Evolutionary conservation across 2,113 vertebrate species (phyloP), one percentile per base, ranked within the genome.

Genomic region (Trogon melanurus): DNA sequence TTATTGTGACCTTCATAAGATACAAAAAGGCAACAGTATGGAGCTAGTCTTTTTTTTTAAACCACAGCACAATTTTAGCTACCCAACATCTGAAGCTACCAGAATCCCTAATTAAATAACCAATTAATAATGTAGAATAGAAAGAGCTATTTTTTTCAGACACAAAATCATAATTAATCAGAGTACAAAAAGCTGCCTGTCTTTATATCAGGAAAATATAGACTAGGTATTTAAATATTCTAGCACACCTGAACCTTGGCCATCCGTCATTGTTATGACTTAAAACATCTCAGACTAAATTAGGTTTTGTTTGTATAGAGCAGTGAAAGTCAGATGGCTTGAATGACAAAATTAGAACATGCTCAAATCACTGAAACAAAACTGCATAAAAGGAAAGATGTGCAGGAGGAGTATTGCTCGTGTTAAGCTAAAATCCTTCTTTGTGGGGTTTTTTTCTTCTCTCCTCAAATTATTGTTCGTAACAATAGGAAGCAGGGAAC

Each of bases 261-360:
- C 98, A 99, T 99, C 99, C 98, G 99, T 99, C 99, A 99, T 98
- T 98, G 97, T 98, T 98, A 99, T 99, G 99, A 99, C 99, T 99
- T 98, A 98, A 98, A 99, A 99, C 99, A 99, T 98, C 98, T 97
- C 97, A 95, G 98, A 97, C 98, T 99, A 99, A 99, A 99, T 99
- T 99, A 99, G 99, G 99, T 99, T 99, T 99, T 98, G 98, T 99
- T 99, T 98, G 98, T 98, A 97, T 96, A 98, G 98, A 99, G 98
- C 98, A 98, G 98, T 98, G 98, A 98, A 98, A 99, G 98, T 99
- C 99, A 99, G 99, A 99, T 99, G 99, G 98, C 98, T 99, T 98
- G 98, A 99, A 99, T 99, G 98, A 99, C 98, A 99, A 99, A 99
- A 99, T 98, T 98, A 98, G 97, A 98, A 98, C 98, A 98, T 96